These are phyloP conservation scores for Coregonus ussuriensis DNA, from an alignment of 2,797 vertebrate species.

Conservation along the genomic window DNA sequence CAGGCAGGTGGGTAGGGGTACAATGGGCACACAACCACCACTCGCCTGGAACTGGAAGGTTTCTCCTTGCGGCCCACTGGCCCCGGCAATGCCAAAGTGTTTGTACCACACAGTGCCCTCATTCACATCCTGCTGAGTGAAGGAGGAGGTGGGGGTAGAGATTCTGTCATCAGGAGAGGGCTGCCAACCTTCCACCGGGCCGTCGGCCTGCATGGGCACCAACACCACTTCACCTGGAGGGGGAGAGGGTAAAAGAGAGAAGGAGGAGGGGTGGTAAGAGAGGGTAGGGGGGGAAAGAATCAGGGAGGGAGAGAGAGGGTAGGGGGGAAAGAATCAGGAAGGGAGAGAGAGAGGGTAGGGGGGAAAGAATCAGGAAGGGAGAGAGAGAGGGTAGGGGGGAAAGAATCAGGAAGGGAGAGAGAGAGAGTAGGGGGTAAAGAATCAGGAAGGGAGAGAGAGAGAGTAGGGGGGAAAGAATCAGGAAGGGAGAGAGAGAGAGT, in stretches of 20 bases:
- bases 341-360: neutral
- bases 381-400: neutral
- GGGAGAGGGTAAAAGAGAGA: neutral
- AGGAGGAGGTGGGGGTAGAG: constrained; percentile 79
- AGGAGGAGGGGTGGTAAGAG: neutral
- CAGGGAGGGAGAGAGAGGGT: too few relatives aligned
- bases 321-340: neutral
- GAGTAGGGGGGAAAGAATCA: too few relatives aligned
- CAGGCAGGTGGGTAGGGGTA: neutral
- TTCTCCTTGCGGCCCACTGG: constrained; percentile 69
- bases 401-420: neutral
- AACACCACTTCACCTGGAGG: constrained; percentile 87
- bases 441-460: too few relatives aligned
- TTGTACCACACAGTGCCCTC: constrained; percentile 93
- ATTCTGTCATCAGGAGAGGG: constrained; percentile 76
- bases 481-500: too few relatives aligned
- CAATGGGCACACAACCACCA: neutral
- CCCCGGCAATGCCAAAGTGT: constrained; percentile 74
- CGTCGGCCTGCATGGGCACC: constrained; percentile 84
- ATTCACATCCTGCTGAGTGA: constrained; percentile 90
- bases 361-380: neutral
- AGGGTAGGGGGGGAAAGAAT: too few relatives aligned
- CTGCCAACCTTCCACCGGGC: constrained; percentile 78
- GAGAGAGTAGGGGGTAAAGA: neutral
- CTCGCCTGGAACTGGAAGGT: constrained; percentile 89